These are phyloP conservation scores for Spinus pinus DNA, from an alignment of 2,797 vertebrate species.

Conservation along the genomic window DNA sequence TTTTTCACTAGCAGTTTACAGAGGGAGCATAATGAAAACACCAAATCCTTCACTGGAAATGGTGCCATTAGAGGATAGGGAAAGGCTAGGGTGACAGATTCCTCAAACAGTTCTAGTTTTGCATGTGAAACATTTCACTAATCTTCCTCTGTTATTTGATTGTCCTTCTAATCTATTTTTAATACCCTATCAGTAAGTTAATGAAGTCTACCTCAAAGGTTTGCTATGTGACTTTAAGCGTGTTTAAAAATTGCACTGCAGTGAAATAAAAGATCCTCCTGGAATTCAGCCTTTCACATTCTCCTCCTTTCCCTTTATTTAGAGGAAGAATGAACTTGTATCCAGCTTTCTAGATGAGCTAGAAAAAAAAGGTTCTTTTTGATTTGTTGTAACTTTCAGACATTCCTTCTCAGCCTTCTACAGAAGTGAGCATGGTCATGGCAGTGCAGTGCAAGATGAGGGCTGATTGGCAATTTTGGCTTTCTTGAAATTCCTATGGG, in stretches of 20 bases:
- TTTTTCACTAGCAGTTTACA: background rate
- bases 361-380: background rate
- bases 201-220: background rate
- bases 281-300: background rate
- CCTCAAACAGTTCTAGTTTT: background rate
- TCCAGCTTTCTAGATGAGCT: background rate
- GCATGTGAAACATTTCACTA: background rate
- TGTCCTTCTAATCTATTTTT: background rate
- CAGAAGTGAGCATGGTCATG: background rate
- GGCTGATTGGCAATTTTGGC: background rate
- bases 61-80: background rate
- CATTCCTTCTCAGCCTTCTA: background rate
- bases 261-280: background rate
- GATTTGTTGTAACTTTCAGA: background rate
- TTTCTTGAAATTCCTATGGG: background rate
- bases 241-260: background rate
- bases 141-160: background rate
- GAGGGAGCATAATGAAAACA: background rate
- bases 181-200: background rate
- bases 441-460: background rate
- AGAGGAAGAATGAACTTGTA: background rate
- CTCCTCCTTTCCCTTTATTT: background rate
- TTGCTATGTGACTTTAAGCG: background rate
- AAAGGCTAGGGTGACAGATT: background rate
- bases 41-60: background rate